A percentile compares a stretch with the other conserved stretches of the same genome.
Evolutionary conservation across 2,113 vertebrate species (phyloP).

Genomic region (Alosa alosa): DNA sequence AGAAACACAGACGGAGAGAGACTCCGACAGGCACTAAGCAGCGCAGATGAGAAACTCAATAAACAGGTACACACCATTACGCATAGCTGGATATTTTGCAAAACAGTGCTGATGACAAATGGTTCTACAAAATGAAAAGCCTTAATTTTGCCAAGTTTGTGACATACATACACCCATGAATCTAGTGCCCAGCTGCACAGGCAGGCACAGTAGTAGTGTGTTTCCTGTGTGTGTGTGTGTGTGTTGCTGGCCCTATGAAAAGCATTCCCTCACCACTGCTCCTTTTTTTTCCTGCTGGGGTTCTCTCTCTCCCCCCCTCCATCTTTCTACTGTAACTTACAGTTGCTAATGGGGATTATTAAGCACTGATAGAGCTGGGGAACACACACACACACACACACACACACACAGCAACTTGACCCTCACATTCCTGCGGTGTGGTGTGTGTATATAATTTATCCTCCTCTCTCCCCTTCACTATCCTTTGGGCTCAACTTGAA

Average conservation of each 20-base stretch:
- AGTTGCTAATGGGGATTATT: neutral
- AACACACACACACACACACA: neutral
- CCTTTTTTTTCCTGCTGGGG: neutral
- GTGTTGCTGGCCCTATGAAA: neutral
- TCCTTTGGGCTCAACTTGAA: neutral
- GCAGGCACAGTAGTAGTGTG: too few relatives aligned
- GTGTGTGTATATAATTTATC: neutral
- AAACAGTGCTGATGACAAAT: neutral
- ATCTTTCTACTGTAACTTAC: neutral
- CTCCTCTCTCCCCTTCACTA: neutral
- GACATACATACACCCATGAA: too few relatives aligned
- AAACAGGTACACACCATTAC: slow-evolving; percentile 79
- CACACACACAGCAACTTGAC: neutral
- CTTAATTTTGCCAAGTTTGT: too few relatives aligned
- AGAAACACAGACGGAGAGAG: slow-evolving; percentile 85
- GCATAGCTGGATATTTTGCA: neutral
- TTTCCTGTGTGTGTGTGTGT: too few relatives aligned
- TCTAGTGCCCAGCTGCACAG: too few relatives aligned
- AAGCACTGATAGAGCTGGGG: neutral
- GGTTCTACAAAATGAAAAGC: too few relatives aligned
- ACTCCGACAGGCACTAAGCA: slow-evolving; percentile 77
- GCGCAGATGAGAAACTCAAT: slow-evolving; percentile 80
- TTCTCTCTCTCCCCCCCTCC: neutral
- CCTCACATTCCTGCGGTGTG: neutral
- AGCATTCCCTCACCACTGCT: neutral